Percentiles rank a stretch among this genome's conserved stretches.
These are phyloP conservation scores for Aldrovandia affinis DNA, from an alignment of 2,797 vertebrate genomes.

Conservation along the genomic window DNA sequence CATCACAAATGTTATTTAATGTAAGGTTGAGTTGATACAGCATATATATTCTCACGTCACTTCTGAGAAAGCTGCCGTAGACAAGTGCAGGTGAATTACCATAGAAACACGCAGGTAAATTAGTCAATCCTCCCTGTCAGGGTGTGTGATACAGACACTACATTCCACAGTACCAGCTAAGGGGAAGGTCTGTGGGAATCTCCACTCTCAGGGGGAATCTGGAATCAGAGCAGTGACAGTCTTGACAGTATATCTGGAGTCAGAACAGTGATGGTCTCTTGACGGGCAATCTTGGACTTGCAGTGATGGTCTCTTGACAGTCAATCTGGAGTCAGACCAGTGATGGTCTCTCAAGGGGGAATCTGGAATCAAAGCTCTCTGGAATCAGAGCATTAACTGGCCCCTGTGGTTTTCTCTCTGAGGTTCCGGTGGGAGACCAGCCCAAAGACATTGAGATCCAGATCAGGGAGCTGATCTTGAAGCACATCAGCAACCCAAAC, in stretches of 20 bases:
- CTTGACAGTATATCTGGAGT: too few species aligned
- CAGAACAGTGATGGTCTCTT: too few species aligned
- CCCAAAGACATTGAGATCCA: conserved; percentile 97
- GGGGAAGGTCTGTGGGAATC: too few species aligned
- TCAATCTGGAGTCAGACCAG: background rate
- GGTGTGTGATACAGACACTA: background rate
- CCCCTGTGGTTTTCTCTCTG: too few species aligned
- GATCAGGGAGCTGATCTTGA: conserved; percentile 92
- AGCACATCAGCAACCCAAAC: conserved; percentile 97
- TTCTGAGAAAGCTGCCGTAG: background rate
- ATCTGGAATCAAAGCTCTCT: too few species aligned
- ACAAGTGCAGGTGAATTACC: too few species aligned
- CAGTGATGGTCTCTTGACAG: too few species aligned
- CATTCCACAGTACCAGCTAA: too few species aligned
- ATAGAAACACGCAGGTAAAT: background rate
- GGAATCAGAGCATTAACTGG: too few species aligned
- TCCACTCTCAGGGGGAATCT: too few species aligned
- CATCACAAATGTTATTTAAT: background rate
- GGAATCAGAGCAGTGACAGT: too few species aligned
- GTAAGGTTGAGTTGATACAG: background rate
- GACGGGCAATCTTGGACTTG: too few species aligned
- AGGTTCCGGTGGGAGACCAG: conserved; percentile 96
- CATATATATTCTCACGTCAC: background rate
- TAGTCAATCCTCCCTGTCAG: background rate
- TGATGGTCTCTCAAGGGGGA: background rate